phyloP scores from a whole-genome alignment of 2,888 invertebrate species.

The Gisinianus flammeolus region DNA sequence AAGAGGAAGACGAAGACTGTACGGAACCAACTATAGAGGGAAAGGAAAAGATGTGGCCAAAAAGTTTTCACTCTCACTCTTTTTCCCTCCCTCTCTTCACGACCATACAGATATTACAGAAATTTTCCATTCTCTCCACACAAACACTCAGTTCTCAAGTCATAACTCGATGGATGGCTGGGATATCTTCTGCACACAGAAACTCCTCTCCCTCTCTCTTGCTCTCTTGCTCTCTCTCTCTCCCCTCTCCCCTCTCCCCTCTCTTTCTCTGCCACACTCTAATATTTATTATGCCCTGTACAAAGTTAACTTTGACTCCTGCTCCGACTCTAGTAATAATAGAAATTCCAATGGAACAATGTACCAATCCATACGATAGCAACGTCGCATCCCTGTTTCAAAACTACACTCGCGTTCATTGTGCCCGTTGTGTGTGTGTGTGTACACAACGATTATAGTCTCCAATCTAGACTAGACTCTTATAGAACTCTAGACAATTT shows the following conservation, averaged over 20 bases:
- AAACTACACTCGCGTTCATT: neutral
- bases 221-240: neutral
- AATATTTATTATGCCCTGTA: too few relatives aligned
- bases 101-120: too few relatives aligned
- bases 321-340: neutral
- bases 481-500: too few relatives aligned
- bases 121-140: too few relatives aligned
- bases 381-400: neutral
- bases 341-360: slow-evolving; percentile 5
- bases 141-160: neutral
- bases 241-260: neutral
- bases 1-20: neutral
- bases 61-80: too few relatives aligned
- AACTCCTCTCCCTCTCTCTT: neutral
- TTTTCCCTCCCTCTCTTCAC: neutral
- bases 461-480: too few relatives aligned
- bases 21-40: neutral
- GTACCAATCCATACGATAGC: neutral
- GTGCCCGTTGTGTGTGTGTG: neutral
- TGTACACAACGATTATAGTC: too few relatives aligned
- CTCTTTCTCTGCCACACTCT: too few relatives aligned
- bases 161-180: neutral
- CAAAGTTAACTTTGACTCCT: too few relatives aligned
- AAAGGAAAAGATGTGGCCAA: neutral
- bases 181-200: neutral